Base-by-base conservation (phyloP, 2,113 vertebrate genomes). In the Esox niger region DNA sequence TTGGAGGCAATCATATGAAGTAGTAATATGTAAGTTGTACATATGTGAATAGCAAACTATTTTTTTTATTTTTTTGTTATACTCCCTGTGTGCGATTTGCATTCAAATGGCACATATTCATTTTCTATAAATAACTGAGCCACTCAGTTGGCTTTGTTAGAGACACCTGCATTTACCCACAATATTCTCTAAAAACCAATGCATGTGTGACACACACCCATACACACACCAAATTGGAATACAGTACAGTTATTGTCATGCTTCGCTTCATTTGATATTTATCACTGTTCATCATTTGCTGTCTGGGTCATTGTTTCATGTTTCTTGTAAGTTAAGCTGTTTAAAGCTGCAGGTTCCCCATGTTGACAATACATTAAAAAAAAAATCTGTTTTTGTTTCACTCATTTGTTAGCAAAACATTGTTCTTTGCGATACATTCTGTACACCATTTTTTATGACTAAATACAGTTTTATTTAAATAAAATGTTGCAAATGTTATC, bases 381-480 rank as follows among this genome's bases (percentile, higher is more conserved):
- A n/a, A n/a, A n/a, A n/a, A n/a, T n/a, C n/a, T 47, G 26, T 25
- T 61, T 64, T 65, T 70, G 47, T 55, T 65, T 62, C 67, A 35
- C 75, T 63, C 29, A 68, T 74, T 59, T 25, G 26, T 73, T 73
- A 70, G 61, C 62, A 77, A 73, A 43, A 21, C 43, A 32, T 66
- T 82, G 75, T 82, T 78, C 71, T 71, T 64, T 75, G 70, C 73
- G 70, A 77, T 66, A 81, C 30, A 68, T 43, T 74, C 69, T 90
- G 87, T 86, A 82, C 78, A 82, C 74, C 81, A 74, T 17, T 81
- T 57, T 68, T 30, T 74, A 79, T 73, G 74, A 62, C 25, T 74
- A 66, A 84, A 82, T 43, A 47, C 75, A 82, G 77, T 76, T 88
- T 79, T 74, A 86, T 85, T 88, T 87, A 83, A 92, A 92, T 92